A percentile compares a stretch with the other conserved stretches of the same genome.
These are phyloP conservation scores for Phyllostomus discolor DNA, from an alignment of 2,113 vertebrate genomes.

Conservation along the genomic window DNA sequence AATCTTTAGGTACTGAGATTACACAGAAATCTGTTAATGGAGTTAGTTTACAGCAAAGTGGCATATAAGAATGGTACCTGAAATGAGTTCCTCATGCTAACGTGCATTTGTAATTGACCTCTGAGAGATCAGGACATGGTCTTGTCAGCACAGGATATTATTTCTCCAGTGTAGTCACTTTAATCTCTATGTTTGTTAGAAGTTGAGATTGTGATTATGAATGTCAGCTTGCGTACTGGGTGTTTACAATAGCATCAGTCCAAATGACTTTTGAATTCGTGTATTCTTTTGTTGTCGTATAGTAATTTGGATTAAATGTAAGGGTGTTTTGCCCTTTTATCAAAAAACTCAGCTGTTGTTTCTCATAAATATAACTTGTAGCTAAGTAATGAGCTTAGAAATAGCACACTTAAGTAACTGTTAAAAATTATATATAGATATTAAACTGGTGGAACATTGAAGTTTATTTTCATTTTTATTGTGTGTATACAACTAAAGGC, in stretches of 20 bases:
- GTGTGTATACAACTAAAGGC: not conserved
- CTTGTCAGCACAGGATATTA: not conserved
- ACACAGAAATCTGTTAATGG: not conserved
- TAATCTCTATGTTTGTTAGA: not conserved
- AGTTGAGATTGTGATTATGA: not conserved
- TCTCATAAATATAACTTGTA: not conserved
- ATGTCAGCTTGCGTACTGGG: not conserved
- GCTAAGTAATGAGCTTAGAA: slow-evolving; percentile 13
- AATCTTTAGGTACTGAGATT: not conserved
- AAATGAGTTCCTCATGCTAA: not conserved
- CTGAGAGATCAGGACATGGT: not conserved
- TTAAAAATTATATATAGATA: not conserved
- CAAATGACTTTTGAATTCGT: slow-evolving; percentile 35
- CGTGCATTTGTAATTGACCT: not conserved
- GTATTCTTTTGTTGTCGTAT: not conserved
- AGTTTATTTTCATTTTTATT: not conserved
- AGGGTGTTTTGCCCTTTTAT: not conserved
- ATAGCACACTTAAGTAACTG: not conserved
- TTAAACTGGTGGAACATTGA: not conserved
- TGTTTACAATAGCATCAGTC: not conserved
- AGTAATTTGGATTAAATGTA: not conserved
- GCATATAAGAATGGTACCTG: not conserved
- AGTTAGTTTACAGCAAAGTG: not conserved
- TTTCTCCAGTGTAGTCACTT: not conserved
- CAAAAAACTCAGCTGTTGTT: not conserved